A percentile compares a stretch with the other conserved stretches of the same genome.
phyloP scores from a whole-genome alignment of 1,140 invertebrate genomes.

The Drosophila kikkawai region DNA sequence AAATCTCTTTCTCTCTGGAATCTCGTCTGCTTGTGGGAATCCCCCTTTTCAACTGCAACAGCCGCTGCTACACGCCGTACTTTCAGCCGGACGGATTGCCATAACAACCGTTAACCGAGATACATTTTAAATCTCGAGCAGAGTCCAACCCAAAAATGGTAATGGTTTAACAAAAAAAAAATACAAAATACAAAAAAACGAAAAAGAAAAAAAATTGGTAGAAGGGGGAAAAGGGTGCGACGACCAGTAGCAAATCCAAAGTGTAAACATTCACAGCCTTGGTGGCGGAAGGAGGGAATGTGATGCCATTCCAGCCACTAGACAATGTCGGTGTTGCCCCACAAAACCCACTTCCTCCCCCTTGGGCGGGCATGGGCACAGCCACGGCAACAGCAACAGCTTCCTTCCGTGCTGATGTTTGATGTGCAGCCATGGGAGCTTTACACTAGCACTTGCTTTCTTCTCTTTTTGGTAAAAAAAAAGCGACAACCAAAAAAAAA shows the following conservation, averaged over 20 bases:
- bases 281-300: constrained; percentile 25
- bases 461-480: not conserved
- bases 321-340: constrained; percentile 37
- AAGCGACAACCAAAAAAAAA: constrained; percentile 50
- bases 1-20: not conserved
- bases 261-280: constrained; percentile 82
- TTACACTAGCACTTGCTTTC: not conserved
- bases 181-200: constrained; percentile 8
- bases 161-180: constrained; percentile 30
- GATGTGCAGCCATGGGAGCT: constrained; percentile 67
- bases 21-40: not conserved
- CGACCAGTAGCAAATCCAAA: constrained; percentile 77
- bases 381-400: constrained; percentile 62
- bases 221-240: constrained; percentile 39
- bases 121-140: constrained; percentile 67
- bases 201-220: not conserved
- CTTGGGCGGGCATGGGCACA: not conserved
- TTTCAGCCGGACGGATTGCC: constrained; percentile 48
- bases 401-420: constrained; percentile 81
- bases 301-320: constrained; percentile 7
- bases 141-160: constrained; percentile 38
- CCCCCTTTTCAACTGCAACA: constrained; percentile 52
- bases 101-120: constrained; percentile 78
- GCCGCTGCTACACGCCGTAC: constrained; percentile 53
- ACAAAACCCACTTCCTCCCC: not conserved